These are phyloP conservation scores for Silvanus unidentatus DNA, from an alignment of 2,888 invertebrate genomes.

Conservation along the genomic window DNA sequence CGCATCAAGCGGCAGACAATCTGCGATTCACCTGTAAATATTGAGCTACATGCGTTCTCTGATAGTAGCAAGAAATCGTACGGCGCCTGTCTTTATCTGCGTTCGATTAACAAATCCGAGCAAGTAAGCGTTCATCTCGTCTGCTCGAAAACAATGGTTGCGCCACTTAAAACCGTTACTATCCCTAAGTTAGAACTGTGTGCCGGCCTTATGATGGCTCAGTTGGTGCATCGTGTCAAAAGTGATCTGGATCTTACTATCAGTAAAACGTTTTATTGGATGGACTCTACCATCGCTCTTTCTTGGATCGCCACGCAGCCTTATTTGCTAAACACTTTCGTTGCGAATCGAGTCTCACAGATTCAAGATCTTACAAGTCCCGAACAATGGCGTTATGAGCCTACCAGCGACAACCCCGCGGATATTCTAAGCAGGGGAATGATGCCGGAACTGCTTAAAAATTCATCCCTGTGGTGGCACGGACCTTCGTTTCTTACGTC, in stretches of 20 bases:
- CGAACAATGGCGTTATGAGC: conserved; percentile 1
- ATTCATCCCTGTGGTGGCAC: conserved; percentile 11
- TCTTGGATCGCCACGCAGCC: conserved; percentile 4
- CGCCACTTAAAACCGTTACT: conserved; percentile 13
- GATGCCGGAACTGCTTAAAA: not conserved
- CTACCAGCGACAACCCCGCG: conserved; percentile 3
- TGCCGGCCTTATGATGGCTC: conserved; percentile 8
- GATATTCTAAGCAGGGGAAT: conserved; percentile 5
- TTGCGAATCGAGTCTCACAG: conserved; percentile 5
- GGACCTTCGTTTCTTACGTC: conserved; percentile 8
- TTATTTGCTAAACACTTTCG: conserved; percentile 7
- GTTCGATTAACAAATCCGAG: not conserved
- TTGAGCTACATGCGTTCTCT: conserved; percentile 7
- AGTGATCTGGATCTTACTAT: conserved; percentile 6
- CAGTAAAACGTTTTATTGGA: conserved; percentile 14
- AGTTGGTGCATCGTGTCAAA: conserved; percentile 11
- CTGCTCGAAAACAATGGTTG: conserved; percentile 14
- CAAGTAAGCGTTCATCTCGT: conserved; percentile 1
- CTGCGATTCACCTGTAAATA: not conserved
- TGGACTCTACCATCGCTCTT: conserved; percentile 17
- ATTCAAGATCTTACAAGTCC: conserved; percentile 1
- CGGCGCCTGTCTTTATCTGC: conserved; percentile 2
- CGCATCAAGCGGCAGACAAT: conserved; percentile 1
- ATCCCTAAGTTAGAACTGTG: conserved; percentile 18
- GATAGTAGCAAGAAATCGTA: conserved; percentile 3